Base-by-base conservation (phyloP, 2,888 invertebrate species). In the Zhuqinia jingwanae region DNA sequence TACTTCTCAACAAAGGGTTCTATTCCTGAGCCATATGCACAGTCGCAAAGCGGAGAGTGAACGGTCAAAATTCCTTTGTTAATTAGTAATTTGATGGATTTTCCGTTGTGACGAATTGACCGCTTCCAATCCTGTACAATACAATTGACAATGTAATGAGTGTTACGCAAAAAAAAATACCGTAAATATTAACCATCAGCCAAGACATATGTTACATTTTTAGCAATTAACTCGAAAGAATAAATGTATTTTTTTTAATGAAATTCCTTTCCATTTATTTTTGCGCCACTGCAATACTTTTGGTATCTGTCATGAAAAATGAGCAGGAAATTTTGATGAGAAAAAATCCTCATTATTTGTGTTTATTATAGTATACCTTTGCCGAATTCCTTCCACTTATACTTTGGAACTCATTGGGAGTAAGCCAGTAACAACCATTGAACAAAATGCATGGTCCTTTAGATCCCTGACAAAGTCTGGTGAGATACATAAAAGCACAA, bases 391-490 rank as follows among this genome's bases (percentile, higher is more conserved):
- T 89, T n/a, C 93, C 93, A 91, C 93, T 93, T 53, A 93, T 92
- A 79, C 92, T 92, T 90, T 93, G 93, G 89, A 93, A 93, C 91
- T 93, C 93, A 91, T 93, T 93, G 2, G 93, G 93, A 1, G 93
- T 93, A 60, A 93, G 91, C 92, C 93, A 93, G 50, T 91, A 90
- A 30, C 92, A 92, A 2, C 81, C 80, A 82, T 92, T 91, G 89
- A 92, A 92, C 15, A 92, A 89, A 81, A 93, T 92, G 89, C 93
- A 93, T n/a, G 92, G 92, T n/a, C 93, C 93, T 90, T 93, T 93
- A 5, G 82, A 85, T 15, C 93, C 93, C 89, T 93, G 92, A 89
- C 92, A 92, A 68, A 93, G 91, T 78, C 91, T 91, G 17, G 92
- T 91, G 87, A 93, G 89, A 90, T 92, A 92, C 90, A 93, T 85